Evolutionary conservation across 2,797 vertebrate genomes (phyloP).

Genomic region (Bovichtus variegatus): DNA sequence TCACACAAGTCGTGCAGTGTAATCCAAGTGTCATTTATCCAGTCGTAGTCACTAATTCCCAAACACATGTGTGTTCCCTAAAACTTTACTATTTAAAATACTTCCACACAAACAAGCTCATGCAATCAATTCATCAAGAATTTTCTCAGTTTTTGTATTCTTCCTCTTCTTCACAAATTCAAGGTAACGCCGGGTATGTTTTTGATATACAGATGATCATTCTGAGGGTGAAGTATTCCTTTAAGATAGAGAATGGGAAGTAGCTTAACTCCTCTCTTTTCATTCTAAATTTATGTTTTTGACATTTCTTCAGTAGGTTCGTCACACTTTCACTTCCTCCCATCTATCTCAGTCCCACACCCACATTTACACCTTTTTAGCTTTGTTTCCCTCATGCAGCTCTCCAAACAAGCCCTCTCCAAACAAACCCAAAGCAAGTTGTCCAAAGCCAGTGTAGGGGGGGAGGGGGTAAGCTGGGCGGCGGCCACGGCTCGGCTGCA

Average conservation of each 20-base stretch:
- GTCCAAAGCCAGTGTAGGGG: conserved; percentile 30
- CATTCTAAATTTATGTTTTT: not conserved
- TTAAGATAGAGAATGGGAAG: not conserved
- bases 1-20: too few species aligned
- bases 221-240: too few species aligned
- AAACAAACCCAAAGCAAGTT: conserved; percentile 74
- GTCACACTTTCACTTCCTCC: conserved; percentile 15
- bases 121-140: too few species aligned
- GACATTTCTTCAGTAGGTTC: not conserved
- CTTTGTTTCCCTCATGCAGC: conserved; percentile 57
- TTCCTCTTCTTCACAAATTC: too few species aligned
- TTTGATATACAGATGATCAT: too few species aligned
- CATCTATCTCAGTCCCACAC: not conserved
- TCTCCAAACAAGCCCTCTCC: conserved; percentile 66
- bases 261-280: not conserved
- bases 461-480: conserved; percentile 67
- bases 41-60: too few species aligned
- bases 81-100: too few species aligned
- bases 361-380: conserved; percentile 25
- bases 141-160: too few species aligned
- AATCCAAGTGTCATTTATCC: too few species aligned
- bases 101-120: too few species aligned
- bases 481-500: conserved; percentile 64
- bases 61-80: too few species aligned
- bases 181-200: too few species aligned